Base-by-base conservation (phyloP, 2,113 vertebrate genomes). In the Callorhinus ursinus region DNA sequence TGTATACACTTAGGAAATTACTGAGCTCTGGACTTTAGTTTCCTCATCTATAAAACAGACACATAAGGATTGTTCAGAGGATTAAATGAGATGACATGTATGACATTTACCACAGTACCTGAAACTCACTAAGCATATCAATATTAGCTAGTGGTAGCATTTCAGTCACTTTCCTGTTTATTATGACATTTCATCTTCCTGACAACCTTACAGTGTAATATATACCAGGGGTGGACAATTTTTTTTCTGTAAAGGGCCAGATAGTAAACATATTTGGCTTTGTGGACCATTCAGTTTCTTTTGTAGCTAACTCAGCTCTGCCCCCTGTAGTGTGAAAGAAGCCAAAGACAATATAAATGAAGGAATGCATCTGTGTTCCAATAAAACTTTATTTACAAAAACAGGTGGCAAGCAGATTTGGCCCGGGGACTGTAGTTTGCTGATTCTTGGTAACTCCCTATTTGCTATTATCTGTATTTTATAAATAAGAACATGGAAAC, bases 331-430 rank as follows among this genome's bases (percentile, higher is more conserved):
- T 36, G 13, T 67, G 3, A 84, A 65, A 88, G 16, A 36, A 84
- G 7, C 31, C 39, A 83, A 59, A 95, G 69, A 2, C 5, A 67
- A 51, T 55, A 21, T 63, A 57, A 91, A 90, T 88, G 31, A 57
- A 92, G 22, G 79, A 7, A 1, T 87, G 8, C 76, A 1, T 96
- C 88, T 95, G 7, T 91, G 26, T 97, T 72, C 22, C 55, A 90
- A 8, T 36, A 80, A 72, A 81, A 91, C 33, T 72, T 97, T 90
- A 67, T 65, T 67, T 92, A 33, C 5, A 76, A 82, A 92, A 55
- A 86, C 15, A 83, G 4, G 6, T 46, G 55, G 33, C 12, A 59
- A 61, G 2, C 8, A 15, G 28, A 71, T 28, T 80, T 90, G 59
- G 7, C 77, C 71, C 39, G 7, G 24, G 24, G 15, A 93, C 42